Evolutionary conservation across 2,888 invertebrate genomes (phyloP), one percentile per base, ranked within the genome.

Genomic region (Chorisops tibialis): DNA sequence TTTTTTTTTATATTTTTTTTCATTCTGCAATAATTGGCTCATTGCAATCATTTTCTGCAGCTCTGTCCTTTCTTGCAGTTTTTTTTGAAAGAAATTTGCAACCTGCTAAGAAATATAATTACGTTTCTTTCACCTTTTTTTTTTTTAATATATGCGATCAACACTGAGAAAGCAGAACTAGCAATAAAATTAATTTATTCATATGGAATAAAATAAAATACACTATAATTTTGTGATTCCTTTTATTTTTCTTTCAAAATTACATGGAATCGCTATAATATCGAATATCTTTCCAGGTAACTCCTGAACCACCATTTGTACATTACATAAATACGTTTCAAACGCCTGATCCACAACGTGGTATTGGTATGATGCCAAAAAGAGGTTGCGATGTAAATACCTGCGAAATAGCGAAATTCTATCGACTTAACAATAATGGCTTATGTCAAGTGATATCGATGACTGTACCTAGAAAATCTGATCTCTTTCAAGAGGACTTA

Each of bases 351-450:
- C 97, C 98, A 56, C 97, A 98, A 79, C 85, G 96, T 81, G 96
- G 96, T 74, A 93, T 94, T 77, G 93, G 93, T 66, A 88, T 94
- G 86, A 97, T 98, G 96, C 96, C 97, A 68, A 98, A 98, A 81
- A 85, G 97, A 70, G 97, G 97, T 66, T 91, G 94, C 79, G 96
- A 96, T 81, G 92, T 96, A 59, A 89, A 88, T 67, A 88, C 88
- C 67, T 97, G 96, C 79, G 98, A 98, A 83, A 93, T 98, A 70
- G 84, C 90, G 70, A 88, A 96, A 76, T 96, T 98, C 81, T 98
- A 94, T 82, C 87, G 97, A 70, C 84, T 98, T 63, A 96, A 96
- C 79, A 93, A 94, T 79, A 93, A 91, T 30, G 94, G 93, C 59
- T 81, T 96, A 56, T 95, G 96, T 78, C 97, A 97, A 83, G 87